Conservation (phyloP, 2,888 invertebrate genomes). For the Sesia apiformis region DNA sequence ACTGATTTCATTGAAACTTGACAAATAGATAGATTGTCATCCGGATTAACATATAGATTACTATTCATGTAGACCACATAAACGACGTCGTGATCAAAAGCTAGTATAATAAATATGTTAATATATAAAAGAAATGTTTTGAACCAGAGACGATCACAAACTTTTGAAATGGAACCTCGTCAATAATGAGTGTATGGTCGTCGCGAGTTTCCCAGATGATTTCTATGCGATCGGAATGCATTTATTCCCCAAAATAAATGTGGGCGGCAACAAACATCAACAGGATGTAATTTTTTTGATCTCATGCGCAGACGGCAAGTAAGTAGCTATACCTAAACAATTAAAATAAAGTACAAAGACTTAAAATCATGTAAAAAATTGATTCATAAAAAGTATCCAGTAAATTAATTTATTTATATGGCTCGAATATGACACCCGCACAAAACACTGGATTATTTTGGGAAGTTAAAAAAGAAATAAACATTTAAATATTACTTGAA, state of each 20-base stretch:
- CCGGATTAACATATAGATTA: too few relatives aligned
- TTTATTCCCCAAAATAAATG: slow-evolving; percentile 83
- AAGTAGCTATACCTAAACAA: slow-evolving; percentile 12
- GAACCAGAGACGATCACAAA: slow-evolving; percentile 90
- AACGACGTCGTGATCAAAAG: too few relatives aligned
- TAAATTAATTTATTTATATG: background rate
- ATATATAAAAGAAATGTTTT: slow-evolving; percentile 7
- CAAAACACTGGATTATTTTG: too few relatives aligned
- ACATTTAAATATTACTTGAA: too few relatives aligned
- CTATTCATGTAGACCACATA: too few relatives aligned
- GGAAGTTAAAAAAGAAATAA: too few relatives aligned
- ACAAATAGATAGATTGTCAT: too few relatives aligned
- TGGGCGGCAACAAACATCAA: slow-evolving; percentile 72
- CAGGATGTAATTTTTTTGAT: slow-evolving; percentile 89
- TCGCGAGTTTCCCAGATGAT: slow-evolving; percentile 87
- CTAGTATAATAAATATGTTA: too few relatives aligned
- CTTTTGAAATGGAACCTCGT: slow-evolving; percentile 92
- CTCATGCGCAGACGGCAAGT: slow-evolving; percentile 89
- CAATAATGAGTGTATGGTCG: slow-evolving; percentile 82
- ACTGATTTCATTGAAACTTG: too few relatives aligned
- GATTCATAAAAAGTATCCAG: background rate
- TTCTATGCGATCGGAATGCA: slow-evolving; percentile 93
- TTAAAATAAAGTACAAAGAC: background rate
- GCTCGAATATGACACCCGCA: background rate
- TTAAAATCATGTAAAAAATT: background rate